Percentiles rank a stretch among this genome's conserved stretches.
phyloP scores from a whole-genome alignment of 53 echinoderm and acorn worm genomes.

The Temnopleurus reevesii region DNA sequence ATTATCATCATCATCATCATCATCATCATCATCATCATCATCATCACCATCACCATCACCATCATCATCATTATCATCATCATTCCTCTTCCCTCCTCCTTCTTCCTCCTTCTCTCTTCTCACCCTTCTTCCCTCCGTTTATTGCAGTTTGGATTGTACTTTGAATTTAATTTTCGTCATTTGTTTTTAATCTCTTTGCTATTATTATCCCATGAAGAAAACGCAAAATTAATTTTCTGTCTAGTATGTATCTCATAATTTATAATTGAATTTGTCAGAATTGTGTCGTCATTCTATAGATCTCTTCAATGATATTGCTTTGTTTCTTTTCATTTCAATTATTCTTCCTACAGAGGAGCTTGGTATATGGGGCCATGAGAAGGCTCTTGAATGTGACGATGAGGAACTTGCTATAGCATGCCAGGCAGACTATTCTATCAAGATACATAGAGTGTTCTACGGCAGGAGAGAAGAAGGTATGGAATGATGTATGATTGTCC shows the following conservation, averaged over 20 bases:
- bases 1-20: slow-evolving; percentile 1
- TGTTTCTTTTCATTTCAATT: background rate
- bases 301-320: too few species aligned
- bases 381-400: slow-evolving; percentile 74
- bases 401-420: slow-evolving; percentile 79
- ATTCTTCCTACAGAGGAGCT: slow-evolving; percentile 63
- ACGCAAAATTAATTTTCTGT: too few species aligned
- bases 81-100: background rate
- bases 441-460: slow-evolving; percentile 77
- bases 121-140: too few species aligned
- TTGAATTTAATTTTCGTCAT: too few species aligned
- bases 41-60: too few species aligned
- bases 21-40: slow-evolving; percentile 43
- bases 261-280: too few species aligned
- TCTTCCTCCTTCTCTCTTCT: background rate
- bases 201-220: too few species aligned
- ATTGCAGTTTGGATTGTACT: too few species aligned
- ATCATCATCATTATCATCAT: background rate
- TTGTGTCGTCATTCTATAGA: too few species aligned
- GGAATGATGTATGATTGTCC: too few species aligned
- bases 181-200: too few species aligned
- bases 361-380: slow-evolving; percentile 72
- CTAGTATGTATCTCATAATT: too few species aligned
- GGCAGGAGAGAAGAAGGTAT: slow-evolving; percentile 78
- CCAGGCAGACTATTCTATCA: slow-evolving; percentile 65